These are phyloP conservation scores for Callionymus lyra DNA, from an alignment of 2,113 vertebrate species.

Conservation along the genomic window DNA sequence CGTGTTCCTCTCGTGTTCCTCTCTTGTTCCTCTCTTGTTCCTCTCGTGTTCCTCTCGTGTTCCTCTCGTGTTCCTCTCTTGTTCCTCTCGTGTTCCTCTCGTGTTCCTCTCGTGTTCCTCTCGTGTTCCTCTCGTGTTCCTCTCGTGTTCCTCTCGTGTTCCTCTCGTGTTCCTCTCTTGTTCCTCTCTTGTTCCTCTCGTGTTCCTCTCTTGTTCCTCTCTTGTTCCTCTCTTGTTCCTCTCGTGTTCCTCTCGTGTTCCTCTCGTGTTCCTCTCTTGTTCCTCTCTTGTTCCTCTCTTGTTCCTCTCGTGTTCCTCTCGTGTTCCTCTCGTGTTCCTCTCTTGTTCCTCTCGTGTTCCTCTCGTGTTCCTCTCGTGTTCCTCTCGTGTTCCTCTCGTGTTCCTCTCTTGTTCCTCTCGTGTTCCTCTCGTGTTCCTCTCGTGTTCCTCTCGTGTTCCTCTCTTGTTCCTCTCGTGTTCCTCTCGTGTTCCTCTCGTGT, in stretches of 20 bases:
- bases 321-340: conserved; percentile 48
- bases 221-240: too few relatives aligned
- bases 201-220: too few relatives aligned
- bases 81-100: too few relatives aligned
- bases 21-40: neutral
- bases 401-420: neutral
- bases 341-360: too few relatives aligned
- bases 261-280: too few relatives aligned
- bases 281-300: neutral
- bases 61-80: conserved; percentile 31
- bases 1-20: conserved; percentile 58
- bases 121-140: too few relatives aligned
- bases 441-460: conserved; percentile 58
- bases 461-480: neutral
- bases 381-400: too few relatives aligned
- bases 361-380: conserved; percentile 48
- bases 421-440: too few relatives aligned
- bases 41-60: conserved; percentile 51
- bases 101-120: conserved; percentile 48
- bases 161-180: too few relatives aligned
- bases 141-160: conserved; percentile 48
- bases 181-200: neutral
- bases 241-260: neutral
- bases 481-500: too few relatives aligned
- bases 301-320: too few relatives aligned